These are phyloP conservation scores for Urocynchramus pylzowi DNA, from an alignment of 2,113 vertebrate genomes.

Conservation along the genomic window DNA sequence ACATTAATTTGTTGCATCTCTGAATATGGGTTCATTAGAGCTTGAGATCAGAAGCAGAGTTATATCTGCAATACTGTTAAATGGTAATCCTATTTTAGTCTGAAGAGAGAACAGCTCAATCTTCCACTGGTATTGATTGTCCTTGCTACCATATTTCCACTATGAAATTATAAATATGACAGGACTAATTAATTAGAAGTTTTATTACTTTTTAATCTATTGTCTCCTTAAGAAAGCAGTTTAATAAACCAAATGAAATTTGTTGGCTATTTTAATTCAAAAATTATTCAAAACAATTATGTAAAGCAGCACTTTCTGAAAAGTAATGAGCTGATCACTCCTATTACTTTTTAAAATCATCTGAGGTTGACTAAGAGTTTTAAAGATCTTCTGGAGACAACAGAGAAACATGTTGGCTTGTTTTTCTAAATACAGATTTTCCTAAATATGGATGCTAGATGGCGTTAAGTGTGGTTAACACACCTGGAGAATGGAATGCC, in stretches of 20 bases:
- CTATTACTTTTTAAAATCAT: not conserved
- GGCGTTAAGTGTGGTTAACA: not conserved
- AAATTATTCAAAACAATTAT: not conserved
- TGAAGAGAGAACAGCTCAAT: not conserved
- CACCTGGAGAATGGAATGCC: not conserved
- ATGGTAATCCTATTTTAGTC: not conserved
- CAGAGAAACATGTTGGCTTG: not conserved
- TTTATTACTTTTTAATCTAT: not conserved
- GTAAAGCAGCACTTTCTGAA: not conserved
- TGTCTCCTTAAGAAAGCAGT: not conserved
- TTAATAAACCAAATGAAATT: not conserved
- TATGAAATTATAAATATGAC: not conserved
- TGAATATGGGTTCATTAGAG: not conserved
- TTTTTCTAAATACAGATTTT: not conserved
- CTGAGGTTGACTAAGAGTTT: not conserved
- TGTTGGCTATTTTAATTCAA: not conserved
- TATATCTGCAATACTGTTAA: not conserved
- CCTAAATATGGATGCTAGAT: not conserved
- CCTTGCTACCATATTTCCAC: not conserved
- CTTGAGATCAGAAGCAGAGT: not conserved
- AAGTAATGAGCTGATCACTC: not conserved
- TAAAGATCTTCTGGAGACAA: not conserved
- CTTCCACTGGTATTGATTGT: not conserved
- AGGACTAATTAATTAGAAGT: not conserved
- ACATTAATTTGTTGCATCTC: not conserved